A percentile compares a stretch with the other conserved stretches of the same genome.
phyloP scores from a whole-genome alignment of 2,797 vertebrate species.

The Aeoliscus strigatus region DNA sequence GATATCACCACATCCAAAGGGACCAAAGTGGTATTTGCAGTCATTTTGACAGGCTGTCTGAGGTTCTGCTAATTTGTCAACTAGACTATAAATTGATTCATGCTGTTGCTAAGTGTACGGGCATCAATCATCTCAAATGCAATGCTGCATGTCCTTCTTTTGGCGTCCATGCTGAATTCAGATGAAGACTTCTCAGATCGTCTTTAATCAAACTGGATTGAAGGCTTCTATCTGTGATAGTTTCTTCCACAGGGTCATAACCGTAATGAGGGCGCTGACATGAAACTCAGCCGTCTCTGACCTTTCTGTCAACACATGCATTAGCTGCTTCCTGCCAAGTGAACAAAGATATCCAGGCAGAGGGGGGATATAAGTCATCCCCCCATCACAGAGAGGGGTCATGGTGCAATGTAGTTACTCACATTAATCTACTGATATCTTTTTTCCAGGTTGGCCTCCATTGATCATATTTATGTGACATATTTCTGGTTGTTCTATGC shows the following conservation, averaged over 20 bases:
- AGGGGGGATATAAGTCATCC: conserved; percentile 31
- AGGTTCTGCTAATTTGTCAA: no score
- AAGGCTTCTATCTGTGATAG: conserved; percentile 19
- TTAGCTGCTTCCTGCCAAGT: conserved; percentile 28
- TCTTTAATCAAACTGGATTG: conserved; percentile 21
- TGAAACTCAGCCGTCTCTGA: conserved; percentile 34
- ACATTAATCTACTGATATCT: conserved; percentile 38
- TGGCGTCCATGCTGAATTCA: no score
- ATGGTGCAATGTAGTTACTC: conserved; percentile 6
- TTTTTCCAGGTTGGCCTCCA: conserved; percentile 14
- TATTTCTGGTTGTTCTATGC: conserved; percentile 12
- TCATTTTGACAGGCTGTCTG: not conserved
- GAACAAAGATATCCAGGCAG: conserved; percentile 33
- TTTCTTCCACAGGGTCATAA: conserved; percentile 25
- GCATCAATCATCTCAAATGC: no score
- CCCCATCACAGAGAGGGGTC: conserved; percentile 19
- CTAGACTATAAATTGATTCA: no score
- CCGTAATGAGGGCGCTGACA: conserved; percentile 27
- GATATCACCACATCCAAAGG: no score
- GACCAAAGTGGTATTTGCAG: not conserved
- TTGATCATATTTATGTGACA: conserved; percentile 33
- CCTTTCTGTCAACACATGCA: conserved; percentile 45
- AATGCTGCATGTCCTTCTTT: no score
- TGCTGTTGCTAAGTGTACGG: no score
- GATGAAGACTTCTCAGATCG: conserved; percentile 7